Evolutionary conservation across 2,113 vertebrate genomes (phyloP), one percentile per base, ranked within the genome.

Genomic region (Pleuronectes platessa): DNA sequence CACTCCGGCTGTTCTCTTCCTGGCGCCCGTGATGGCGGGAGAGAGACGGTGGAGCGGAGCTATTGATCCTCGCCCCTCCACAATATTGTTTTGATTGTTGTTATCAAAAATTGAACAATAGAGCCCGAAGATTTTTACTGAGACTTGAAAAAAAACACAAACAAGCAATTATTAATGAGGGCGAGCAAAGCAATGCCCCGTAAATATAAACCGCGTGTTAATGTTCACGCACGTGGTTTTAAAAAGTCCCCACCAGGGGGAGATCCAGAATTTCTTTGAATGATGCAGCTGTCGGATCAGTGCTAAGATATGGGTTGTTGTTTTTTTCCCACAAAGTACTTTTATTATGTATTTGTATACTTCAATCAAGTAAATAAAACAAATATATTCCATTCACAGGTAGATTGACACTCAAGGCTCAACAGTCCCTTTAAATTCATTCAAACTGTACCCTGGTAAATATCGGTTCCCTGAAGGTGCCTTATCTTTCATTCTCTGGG

Each of bases 101-200:
- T 82, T 86, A 87, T 92, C 87, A 90, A 89, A 90, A 92, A 90
- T 89, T 83, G 77, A 91, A 91, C 88, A 90, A 90, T 80, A 68
- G 82, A 83, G 86, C 86, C 85, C 87, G 79, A 80, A 88, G 81
- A 83, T 73, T 83, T 87, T 86, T 86, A 89, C 84, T 81, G 86
- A 71, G 65, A 69, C 45, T 76, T 73, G 61, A 90, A 42, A 90
- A 90, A 42, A 88, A 90, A 85, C 77, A 88, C 83, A 92, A 92
- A 88, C 91, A 88, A 84, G 83, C 86, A 89, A 91, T 92, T 92
- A 87, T 91, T 89, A 87, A 89, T 86, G 89, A 89, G 71, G 27
- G 73, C 9, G 11, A 75, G 72, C 62, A 82, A 82, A 77, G 70
- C 70, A 23, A 70, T 80, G 66, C 68, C 20, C 54, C 67, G 49